Evolutionary conservation across 2,888 invertebrate species (phyloP).

Genomic region (Eupithecia subumbrata): DNA sequence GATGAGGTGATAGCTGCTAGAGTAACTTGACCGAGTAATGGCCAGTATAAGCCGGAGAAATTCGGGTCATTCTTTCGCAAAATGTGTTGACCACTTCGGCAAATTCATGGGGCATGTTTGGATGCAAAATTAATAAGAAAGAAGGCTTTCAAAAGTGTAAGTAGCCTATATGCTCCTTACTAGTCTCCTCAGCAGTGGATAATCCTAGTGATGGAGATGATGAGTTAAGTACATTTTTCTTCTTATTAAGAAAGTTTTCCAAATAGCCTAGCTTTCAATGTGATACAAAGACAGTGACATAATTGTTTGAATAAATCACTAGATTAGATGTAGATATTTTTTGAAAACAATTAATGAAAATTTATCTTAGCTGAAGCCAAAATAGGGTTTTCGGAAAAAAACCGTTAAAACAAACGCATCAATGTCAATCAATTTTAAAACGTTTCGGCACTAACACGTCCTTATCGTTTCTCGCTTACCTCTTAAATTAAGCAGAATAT

Average conservation of each 20-base stretch:
- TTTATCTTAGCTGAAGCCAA: not conserved
- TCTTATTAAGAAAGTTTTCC: too few relatives aligned
- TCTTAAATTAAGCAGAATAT: slow-evolving; percentile 49
- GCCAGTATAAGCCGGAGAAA: not conserved
- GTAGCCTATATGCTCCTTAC: too few relatives aligned
- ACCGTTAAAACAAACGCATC: slow-evolving; percentile 47
- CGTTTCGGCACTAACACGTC: slow-evolving; percentile 48
- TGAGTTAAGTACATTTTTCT: too few relatives aligned
- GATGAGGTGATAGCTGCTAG: not conserved
- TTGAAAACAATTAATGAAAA: too few relatives aligned
- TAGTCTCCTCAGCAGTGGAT: too few relatives aligned
- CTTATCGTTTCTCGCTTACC: slow-evolving; percentile 57
- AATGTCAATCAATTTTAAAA: slow-evolving; percentile 49
- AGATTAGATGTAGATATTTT: too few relatives aligned
- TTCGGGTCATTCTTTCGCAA: not conserved
- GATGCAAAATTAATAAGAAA: too few relatives aligned
- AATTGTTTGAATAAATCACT: too few relatives aligned
- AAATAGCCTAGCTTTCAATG: too few relatives aligned
- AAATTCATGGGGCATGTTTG: not conserved
- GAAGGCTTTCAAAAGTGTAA: too few relatives aligned
- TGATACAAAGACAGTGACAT: too few relatives aligned
- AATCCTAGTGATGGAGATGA: too few relatives aligned
- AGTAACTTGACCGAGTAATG: not conserved
- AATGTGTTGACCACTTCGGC: not conserved
- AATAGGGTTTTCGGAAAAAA: slow-evolving; percentile 37